These are phyloP conservation scores for Chinchilla lanigera DNA, from an alignment of 2,113 vertebrate species.

Conservation along the genomic window DNA sequence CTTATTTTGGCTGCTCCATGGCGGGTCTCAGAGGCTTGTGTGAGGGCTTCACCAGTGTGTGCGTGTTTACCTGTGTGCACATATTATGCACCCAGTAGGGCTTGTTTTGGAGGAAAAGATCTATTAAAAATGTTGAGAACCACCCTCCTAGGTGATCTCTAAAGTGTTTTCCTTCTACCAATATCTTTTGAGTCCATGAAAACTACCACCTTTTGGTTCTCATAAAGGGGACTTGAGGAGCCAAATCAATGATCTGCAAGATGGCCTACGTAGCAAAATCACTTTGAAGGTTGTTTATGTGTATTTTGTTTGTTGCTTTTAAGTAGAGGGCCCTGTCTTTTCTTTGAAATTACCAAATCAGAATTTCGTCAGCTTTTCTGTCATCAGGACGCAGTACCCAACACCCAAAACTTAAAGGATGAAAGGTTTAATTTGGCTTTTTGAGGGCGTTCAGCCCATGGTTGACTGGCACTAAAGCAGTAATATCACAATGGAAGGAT, in stretches of 20 bases:
- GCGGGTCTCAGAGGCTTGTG: too few species aligned
- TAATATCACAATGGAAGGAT: background rate
- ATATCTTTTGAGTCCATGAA: background rate
- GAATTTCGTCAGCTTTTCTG: background rate
- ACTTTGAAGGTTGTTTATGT: background rate
- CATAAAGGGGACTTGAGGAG: background rate
- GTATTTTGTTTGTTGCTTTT: background rate
- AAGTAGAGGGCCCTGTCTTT: background rate
- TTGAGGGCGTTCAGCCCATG: background rate
- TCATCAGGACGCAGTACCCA: background rate
- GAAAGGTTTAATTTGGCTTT: background rate
- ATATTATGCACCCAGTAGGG: background rate
- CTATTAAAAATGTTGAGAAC: background rate
- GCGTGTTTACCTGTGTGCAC: background rate
- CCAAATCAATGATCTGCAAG: background rate
- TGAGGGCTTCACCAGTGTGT: background rate
- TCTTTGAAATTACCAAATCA: background rate
- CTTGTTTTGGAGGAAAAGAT: background rate
- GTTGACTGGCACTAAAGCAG: background rate
- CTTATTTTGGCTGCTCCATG: background rate
- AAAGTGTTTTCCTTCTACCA: background rate
- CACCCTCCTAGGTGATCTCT: background rate
- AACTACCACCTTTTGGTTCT: background rate
- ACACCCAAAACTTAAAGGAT: background rate
- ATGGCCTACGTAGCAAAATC: background rate